Evolutionary conservation across 2,888 invertebrate genomes (phyloP).

Genomic region (Peribatodes rhomboidaria): DNA sequence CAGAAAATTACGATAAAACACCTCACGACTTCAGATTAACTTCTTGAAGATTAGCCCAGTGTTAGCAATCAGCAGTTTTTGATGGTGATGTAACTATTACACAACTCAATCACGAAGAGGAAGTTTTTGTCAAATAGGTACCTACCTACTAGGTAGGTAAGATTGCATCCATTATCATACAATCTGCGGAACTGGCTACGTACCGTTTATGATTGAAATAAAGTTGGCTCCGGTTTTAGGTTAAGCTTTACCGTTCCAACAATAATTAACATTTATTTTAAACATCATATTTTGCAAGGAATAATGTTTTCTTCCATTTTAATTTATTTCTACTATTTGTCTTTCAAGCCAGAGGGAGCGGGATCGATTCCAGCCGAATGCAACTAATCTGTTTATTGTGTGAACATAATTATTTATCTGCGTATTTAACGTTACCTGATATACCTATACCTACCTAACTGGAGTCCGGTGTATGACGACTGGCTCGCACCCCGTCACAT

Average conservation of each 20-base stretch:
- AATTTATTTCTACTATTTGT: no score
- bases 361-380: no score
- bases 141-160: no score
- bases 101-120: constrained; percentile 32
- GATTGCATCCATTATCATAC: constrained; percentile 34
- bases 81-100: constrained; percentile 29
- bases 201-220: constrained; percentile 6
- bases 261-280: neutral
- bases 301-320: no score
- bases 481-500: no score
- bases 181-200: constrained; percentile 23
- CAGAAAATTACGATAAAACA: constrained; percentile 1
- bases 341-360: no score
- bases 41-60: constrained; percentile 3
- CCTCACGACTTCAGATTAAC: constrained; percentile 14
- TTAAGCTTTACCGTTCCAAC: neutral
- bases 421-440: no score
- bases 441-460: no score
- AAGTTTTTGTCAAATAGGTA: constrained; percentile 38
- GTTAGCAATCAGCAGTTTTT: constrained; percentile 13
- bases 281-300: no score
- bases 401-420: no score
- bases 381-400: no score
- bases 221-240: neutral
- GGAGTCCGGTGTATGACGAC: no score